Conservation (phyloP, 1,140 invertebrate genomes). For the Heterodera carotae region DNA sequence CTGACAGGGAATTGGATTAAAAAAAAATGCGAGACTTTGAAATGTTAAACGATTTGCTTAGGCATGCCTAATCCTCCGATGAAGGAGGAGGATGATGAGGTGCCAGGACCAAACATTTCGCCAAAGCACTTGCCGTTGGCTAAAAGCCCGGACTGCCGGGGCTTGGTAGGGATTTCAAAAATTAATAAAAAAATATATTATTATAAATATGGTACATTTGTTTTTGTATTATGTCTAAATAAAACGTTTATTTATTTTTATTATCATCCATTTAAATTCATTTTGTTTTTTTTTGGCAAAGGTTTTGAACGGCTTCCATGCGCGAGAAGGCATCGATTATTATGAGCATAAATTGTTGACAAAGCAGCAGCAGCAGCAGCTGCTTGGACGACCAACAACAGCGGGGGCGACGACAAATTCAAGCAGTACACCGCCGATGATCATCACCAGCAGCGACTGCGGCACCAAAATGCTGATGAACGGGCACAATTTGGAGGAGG, state of each 20-base stretch:
- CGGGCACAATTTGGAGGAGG: not conserved
- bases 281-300: not conserved
- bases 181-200: no score
- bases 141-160: slow-evolving; percentile 39
- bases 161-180: slow-evolving; percentile 17
- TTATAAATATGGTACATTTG: slow-evolving; percentile 10
- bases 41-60: not conserved
- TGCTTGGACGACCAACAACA: no score
- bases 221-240: not conserved
- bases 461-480: no score
- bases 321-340: not conserved
- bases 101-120: not conserved
- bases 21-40: not conserved
- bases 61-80: not conserved
- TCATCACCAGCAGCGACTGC: not conserved
- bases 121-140: slow-evolving; percentile 32
- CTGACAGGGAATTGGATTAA: not conserved
- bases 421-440: not conserved
- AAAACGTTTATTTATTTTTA: not conserved
- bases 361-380: not conserved
- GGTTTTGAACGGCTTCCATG: slow-evolving; percentile 4
- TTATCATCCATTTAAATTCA: not conserved
- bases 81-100: not conserved
- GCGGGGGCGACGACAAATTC: not conserved
- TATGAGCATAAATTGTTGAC: not conserved